Evolutionary conservation across 1,140 invertebrate species (phyloP).

Genomic region (Drosophila pseudoananassae): DNA sequence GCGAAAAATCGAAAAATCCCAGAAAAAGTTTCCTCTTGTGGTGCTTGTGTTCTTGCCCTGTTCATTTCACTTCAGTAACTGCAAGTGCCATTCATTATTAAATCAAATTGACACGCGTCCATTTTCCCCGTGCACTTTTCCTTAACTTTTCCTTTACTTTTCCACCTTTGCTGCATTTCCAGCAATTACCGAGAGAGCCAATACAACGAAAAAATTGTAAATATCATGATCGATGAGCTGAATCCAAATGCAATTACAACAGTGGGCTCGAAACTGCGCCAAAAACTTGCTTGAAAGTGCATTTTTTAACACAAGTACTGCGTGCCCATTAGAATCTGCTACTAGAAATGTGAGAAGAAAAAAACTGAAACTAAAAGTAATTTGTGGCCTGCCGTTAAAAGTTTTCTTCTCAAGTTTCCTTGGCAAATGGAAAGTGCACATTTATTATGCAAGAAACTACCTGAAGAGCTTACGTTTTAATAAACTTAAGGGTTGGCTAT

Average conservation of each 20-base stretch:
- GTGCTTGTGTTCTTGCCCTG: no score
- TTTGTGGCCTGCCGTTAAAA: constrained; percentile 23
- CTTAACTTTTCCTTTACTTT: constrained; percentile 4
- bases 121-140: constrained; percentile 2
- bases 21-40: neutral
- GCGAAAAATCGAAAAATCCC: neutral
- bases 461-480: neutral
- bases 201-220: neutral
- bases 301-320: constrained; percentile 29
- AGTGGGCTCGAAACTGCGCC: neutral
- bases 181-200: constrained; percentile 8
- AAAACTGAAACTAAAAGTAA: constrained; percentile 32
- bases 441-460: constrained; percentile 30
- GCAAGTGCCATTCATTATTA: constrained; percentile 61
- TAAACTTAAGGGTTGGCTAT: neutral
- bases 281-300: constrained; percentile 11
- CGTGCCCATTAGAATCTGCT: no score
- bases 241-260: constrained; percentile 32
- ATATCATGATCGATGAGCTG: constrained; percentile 17
- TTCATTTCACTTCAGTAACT: neutral
- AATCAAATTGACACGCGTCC: constrained; percentile 70
- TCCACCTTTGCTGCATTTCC: constrained; percentile 30
- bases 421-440: neutral
- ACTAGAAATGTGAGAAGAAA: neutral
- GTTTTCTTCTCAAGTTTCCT: constrained; percentile 20